A percentile compares a stretch with the other conserved stretches of the same genome.
Evolutionary conservation across 2,888 invertebrate species (phyloP).

Genomic region (Tineola bisselliella): DNA sequence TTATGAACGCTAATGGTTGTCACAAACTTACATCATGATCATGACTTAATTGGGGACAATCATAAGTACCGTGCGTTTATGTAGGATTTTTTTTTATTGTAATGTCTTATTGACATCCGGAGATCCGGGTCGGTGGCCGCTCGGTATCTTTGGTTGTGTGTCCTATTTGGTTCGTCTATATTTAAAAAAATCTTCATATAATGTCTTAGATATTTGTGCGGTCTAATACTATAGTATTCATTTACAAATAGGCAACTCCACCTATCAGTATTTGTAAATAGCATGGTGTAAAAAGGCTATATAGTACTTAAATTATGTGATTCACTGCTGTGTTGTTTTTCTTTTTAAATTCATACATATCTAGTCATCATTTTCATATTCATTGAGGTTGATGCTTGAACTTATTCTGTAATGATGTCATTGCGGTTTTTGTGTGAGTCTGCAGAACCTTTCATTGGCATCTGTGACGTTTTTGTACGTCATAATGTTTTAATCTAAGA

Average conservation of each 20-base stretch:
- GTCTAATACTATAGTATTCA: background rate
- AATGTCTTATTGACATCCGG: background rate
- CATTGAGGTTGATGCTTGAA: slow-evolving; percentile 34
- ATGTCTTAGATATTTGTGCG: background rate
- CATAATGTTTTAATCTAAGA: no score
- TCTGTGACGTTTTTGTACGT: background rate
- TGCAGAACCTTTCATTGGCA: background rate
- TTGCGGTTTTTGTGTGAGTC: slow-evolving; percentile 24
- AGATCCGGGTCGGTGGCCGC: slow-evolving; percentile 17
- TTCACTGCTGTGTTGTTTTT: background rate
- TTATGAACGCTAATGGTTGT: background rate
- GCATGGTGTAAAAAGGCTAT: no score
- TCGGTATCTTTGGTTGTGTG: background rate
- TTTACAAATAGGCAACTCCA: no score
- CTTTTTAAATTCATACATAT: slow-evolving; percentile 13
- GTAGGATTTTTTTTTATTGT: background rate
- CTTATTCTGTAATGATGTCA: slow-evolving; percentile 38
- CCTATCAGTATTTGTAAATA: no score
- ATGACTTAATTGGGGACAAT: background rate
- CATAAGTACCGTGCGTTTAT: background rate
- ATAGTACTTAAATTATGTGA: background rate
- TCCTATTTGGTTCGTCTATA: background rate
- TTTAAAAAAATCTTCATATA: background rate
- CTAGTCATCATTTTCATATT: slow-evolving; percentile 41
- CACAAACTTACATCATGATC: slow-evolving; percentile 5